Conservation (phyloP, 2,888 invertebrate genomes). For the Drosophila nr. perissopoda region DNA sequence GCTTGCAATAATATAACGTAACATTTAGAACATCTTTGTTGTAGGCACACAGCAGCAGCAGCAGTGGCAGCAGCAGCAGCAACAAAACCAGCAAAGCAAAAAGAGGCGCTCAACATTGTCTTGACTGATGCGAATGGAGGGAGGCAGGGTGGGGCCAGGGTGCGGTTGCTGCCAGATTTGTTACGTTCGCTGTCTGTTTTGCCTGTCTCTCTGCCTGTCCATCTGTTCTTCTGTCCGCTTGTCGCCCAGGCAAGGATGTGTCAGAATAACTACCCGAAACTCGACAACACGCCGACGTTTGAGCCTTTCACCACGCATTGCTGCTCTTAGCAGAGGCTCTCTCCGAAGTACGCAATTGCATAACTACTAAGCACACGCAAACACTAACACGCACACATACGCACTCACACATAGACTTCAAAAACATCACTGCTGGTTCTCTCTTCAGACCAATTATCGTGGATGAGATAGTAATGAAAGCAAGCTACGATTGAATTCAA, state of each 20-base stretch:
- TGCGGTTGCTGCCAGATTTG: conserved; percentile 47
- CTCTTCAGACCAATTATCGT: neutral
- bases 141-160: conserved; percentile 12
- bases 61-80: conserved; percentile 16
- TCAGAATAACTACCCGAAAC: conserved; percentile 58
- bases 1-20: conserved; percentile 62
- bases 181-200: conserved; percentile 48
- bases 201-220: conserved; percentile 20
- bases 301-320: conserved; percentile 52
- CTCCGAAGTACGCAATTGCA: conserved; percentile 1
- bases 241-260: conserved; percentile 59
- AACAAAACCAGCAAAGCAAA: conserved; percentile 19
- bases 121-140: conserved; percentile 15
- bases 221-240: conserved; percentile 16
- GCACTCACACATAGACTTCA: neutral
- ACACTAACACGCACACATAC: neutral
- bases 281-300: conserved; percentile 33
- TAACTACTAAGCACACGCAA: neutral
- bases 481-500: neutral
- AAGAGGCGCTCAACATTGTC: conserved; percentile 25
- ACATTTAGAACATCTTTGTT: conserved; percentile 76
- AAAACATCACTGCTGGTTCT: neutral
- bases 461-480: neutral
- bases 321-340: conserved; percentile 18
- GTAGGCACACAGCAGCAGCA: conserved; percentile 27